Percentiles rank a stretch among this genome's conserved stretches.
phyloP scores from a whole-genome alignment of 2,113 vertebrate genomes.

The Aptenodytes forsteri region DNA sequence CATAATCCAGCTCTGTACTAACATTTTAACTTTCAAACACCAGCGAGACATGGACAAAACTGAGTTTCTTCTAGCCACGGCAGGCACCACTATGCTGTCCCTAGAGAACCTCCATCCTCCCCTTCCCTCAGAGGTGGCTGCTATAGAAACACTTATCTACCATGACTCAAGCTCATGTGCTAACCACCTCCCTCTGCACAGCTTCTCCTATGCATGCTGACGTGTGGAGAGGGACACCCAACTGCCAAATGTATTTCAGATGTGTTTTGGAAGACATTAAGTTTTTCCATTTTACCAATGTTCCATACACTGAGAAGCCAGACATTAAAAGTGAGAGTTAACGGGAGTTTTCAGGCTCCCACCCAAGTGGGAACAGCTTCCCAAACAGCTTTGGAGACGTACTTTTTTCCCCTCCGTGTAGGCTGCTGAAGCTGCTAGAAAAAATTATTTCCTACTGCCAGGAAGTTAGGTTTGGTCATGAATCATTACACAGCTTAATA shows the following conservation, averaged over 20 bases:
- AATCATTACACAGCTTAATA: constrained; percentile 10
- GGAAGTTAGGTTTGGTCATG: background rate
- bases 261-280: constrained; percentile 4
- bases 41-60: background rate
- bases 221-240: background rate
- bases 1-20: background rate
- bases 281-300: constrained; percentile 45
- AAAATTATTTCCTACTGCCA: background rate
- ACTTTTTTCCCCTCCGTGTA: background rate
- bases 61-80: background rate
- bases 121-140: background rate
- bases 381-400: background rate
- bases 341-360: background rate
- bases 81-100: background rate
- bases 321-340: background rate
- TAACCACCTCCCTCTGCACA: background rate
- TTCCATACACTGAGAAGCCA: constrained; percentile 7
- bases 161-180: constrained; percentile 44
- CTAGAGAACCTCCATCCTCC: background rate
- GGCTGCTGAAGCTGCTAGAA: background rate
- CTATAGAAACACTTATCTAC: constrained; percentile 18
- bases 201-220: background rate
- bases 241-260: background rate
- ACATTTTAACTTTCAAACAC: background rate
- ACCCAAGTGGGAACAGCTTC: background rate